Base-by-base conservation (phyloP, 2,113 vertebrate species). In the Pterocles gutturalis region DNA sequence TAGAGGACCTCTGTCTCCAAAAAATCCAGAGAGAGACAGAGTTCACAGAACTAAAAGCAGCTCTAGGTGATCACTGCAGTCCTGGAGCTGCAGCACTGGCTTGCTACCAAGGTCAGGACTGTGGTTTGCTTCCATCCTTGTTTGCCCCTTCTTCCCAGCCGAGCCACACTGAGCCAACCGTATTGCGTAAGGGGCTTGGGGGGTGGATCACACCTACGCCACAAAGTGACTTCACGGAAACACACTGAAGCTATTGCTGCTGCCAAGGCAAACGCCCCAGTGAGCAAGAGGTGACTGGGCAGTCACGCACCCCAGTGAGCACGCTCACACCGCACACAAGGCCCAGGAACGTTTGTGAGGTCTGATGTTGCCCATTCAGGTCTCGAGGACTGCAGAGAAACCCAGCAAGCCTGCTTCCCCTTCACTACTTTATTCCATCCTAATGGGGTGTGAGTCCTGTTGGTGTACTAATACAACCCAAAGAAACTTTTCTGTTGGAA, bases 291-390 rank as follows among this genome's bases (percentile, higher is more conserved):
- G 60, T 83, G 95, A 83, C 13, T 0, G 3, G 65, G 71, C 83
- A 80, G 62, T 5, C 77, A 10, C 53, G 1, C 53, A 29, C 58
- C 75, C 70, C 83, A 61, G 83, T 55, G 46, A 10, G 66, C 55
- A 72, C 2, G 19, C 34, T 83, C 87, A 48, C 24, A 2, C 12
- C 0, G 2, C 7, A 1, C 21, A 31, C 0, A 53, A 57, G 36
- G 36, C 24, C 71, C 76, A 81, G 62, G 26, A 91, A 65, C 0
- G 0, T 22, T 11, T 73, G n/a, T 3, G 2, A 73, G 64, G 89
- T 61, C 25, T 45, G 16, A 31, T 17, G 22, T 3, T n/a, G 58
- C 15, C 58, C 77, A 16, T 11, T 11, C 54, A 78, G 60, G 54
- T 66, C 58, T 46, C 5, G 1, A 87, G 76, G 57, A n/a, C 48